Evolutionary conservation across 2,113 vertebrate species (phyloP).

Genomic region (Gymnogyps californianus): DNA sequence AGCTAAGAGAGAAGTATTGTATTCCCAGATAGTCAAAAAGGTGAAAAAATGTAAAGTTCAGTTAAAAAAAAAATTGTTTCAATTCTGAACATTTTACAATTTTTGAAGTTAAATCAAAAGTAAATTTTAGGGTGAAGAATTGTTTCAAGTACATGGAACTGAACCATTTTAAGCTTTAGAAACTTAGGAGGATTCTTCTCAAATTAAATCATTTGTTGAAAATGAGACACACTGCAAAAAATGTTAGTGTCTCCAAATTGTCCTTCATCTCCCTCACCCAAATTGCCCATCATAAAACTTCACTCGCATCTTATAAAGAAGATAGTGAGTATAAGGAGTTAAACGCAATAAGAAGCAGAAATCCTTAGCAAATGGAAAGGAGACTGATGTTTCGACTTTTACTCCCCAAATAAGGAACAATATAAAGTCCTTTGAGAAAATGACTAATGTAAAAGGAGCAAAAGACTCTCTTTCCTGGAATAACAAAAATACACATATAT

Average conservation of each 20-base stretch:
- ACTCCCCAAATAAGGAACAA: conserved; percentile 61
- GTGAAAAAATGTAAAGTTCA: neutral
- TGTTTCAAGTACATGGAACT: neutral
- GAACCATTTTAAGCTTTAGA: neutral
- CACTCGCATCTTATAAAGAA: neutral
- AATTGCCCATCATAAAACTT: neutral
- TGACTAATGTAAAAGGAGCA: conserved; percentile 48
- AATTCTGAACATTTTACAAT: neutral
- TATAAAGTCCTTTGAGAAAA: conserved; percentile 49
- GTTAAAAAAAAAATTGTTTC: neutral
- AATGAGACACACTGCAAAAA: neutral
- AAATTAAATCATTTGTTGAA: neutral
- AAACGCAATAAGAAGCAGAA: conserved; percentile 12
- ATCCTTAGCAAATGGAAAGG: conserved; percentile 39
- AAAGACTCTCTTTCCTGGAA: conserved; percentile 56
- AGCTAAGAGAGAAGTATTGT: neutral
- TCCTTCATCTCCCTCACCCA: neutral
- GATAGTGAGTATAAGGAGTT: neutral
- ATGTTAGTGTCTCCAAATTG: neutral
- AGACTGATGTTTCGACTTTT: conserved; percentile 24
- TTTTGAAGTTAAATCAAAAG: neutral
- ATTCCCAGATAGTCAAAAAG: neutral
- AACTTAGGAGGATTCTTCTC: neutral
- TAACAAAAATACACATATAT: conserved; percentile 64
- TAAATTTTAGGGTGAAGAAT: neutral